phyloP scores from a whole-genome alignment of 2,888 invertebrate species.

The Carterocephalus palaemon region DNA sequence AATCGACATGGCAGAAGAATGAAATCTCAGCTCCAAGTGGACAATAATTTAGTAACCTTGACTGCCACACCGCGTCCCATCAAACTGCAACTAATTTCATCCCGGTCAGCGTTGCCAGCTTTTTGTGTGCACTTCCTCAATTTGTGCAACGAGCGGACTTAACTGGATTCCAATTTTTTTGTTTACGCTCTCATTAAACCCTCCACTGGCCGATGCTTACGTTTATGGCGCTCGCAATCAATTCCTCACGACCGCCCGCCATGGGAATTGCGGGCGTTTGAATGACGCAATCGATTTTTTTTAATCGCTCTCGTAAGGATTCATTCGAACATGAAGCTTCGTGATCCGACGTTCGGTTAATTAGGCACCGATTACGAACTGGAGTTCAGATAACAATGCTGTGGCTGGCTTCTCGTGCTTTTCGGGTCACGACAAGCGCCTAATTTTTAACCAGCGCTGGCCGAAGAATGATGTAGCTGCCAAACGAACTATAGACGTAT shows the following conservation, averaged over 20 bases:
- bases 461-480: no score
- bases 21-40: no score
- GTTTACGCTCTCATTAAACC: conserved; percentile 25
- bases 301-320: conserved; percentile 17
- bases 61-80: background rate
- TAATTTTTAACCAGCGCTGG: background rate
- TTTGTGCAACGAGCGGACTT: conserved; percentile 30
- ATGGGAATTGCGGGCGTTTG: conserved; percentile 23
- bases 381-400: conserved; percentile 1
- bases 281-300: conserved; percentile 24
- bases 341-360: conserved; percentile 16
- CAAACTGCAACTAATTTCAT: conserved; percentile 27
- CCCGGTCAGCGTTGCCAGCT: conserved; percentile 22
- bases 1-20: no score
- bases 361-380: conserved; percentile 20
- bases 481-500: no score
- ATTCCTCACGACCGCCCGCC: conserved; percentile 29
- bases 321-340: conserved; percentile 19
- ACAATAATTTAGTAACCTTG: conserved; percentile 2
- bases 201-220: conserved; percentile 24
- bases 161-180: conserved; percentile 31
- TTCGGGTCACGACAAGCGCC: conserved; percentile 6
- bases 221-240: conserved; percentile 32
- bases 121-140: conserved; percentile 32
- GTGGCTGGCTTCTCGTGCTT: conserved; percentile 9